Base-by-base conservation (phyloP, 2,113 vertebrate genomes). In the Ameiurus melas region DNA sequence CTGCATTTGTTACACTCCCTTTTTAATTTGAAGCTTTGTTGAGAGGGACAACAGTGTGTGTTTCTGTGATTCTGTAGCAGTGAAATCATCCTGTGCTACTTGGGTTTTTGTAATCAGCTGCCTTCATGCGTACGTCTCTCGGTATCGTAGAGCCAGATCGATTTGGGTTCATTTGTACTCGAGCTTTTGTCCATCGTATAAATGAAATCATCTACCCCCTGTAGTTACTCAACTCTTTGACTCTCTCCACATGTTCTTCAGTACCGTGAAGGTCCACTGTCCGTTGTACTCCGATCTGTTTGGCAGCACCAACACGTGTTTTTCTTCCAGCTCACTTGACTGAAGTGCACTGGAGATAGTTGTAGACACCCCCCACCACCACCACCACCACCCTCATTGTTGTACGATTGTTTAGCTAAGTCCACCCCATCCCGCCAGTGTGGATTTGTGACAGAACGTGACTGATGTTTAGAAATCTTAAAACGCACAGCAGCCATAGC, bases 401-500 rank as follows among this genome's bases (percentile, higher is more conserved):
- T 36, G 36, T 36, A 19, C n/a, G 79, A 79, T 66, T 71, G 57
- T 79, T 75, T 64, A 75, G 77, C 84, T 66, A 73, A 83, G 27
- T 80, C 83, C 33, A 10, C 47, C 55, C 57, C 51, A 1, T 51
- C 58, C 33, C 64, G 5, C 55, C 27, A 20, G 62, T 89, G 66
- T 90, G 90, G 83, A 90, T 83, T 90, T 70, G 58, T 75, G 88
- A 62, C 64, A 60, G 81, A 87, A 84, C 85, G 91, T 93, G 92
- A 58, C 89, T 88, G 89, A 93, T 84, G 91, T 94, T 92, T 93
- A 92, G 90, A 89, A 93, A 92, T 95, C 92, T 93, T 92, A 89
- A 95, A 94, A 92, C 93, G 95, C 95, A 95, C 95, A 95, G 94
- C 92, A 94, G 92, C 92, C 93, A 93, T 92, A 92, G 92, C 87